These are phyloP conservation scores for Onychomys leucogaster DNA, from an alignment of 2,797 vertebrate genomes.

Conservation along the genomic window DNA sequence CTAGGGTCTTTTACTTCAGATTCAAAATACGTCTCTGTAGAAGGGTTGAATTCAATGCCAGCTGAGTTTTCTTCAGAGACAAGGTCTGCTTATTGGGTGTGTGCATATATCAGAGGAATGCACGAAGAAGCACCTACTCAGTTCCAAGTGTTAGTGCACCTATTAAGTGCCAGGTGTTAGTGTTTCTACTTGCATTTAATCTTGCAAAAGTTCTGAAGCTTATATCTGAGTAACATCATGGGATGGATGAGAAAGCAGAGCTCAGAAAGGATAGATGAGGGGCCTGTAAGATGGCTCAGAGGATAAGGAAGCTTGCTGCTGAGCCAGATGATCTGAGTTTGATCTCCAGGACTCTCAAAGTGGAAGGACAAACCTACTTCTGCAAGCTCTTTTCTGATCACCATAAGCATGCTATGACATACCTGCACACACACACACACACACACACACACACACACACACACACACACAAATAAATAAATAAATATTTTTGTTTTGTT, in stretches of 20 bases:
- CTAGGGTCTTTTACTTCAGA: conserved; percentile 76
- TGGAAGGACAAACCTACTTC: background rate
- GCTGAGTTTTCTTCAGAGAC: conserved; percentile 40
- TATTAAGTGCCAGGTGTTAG: background rate
- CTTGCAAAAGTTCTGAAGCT: background rate
- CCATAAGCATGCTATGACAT: background rate
- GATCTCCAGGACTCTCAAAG: background rate
- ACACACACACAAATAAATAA: background rate
- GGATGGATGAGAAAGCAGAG: background rate
- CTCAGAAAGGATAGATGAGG: background rate
- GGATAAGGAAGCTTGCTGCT: background rate
- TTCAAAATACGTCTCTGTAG: conserved; percentile 71
- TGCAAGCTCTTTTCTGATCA: background rate
- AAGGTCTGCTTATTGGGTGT: background rate
- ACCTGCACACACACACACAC: background rate
- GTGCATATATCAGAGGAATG: background rate
- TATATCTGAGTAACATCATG: background rate
- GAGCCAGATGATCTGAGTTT: background rate
- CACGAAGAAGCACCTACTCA: background rate
- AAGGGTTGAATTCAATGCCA: conserved; percentile 68
- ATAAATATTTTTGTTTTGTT: too few relatives aligned
- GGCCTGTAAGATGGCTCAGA: background rate
- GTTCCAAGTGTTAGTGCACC: background rate
- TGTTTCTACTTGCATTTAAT: background rate
- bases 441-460: background rate